Base-by-base conservation (phyloP, 1,140 invertebrate species). In the Heliothis virescens region DNA sequence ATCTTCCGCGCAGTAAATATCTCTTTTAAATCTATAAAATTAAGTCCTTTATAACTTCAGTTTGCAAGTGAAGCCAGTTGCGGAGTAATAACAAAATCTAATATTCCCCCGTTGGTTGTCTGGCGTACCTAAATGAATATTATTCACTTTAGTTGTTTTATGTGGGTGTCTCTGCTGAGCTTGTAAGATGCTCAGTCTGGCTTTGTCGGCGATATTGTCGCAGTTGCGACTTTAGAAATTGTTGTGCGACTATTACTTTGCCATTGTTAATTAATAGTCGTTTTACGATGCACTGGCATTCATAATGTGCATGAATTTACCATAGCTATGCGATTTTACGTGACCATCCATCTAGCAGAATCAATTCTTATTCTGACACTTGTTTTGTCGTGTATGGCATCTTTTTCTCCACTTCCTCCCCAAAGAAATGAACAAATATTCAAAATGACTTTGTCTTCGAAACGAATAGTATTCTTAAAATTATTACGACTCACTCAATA, bases 81-180 rank as follows among this genome's bases (percentile, higher is more conserved):
- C 41, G n/a, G 41, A 67, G 63, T 16, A 67, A 67, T 59, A 72
- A 83, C 84, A 84, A 86, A 81, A 81, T 81, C 67, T 81, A 81
- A 78, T 81, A 83, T 80, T 83, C 57, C 72, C 74, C 71, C n/a
- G 41, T 67, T 65, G 29, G 29, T 59, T 76, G 67, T 71, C 67
- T 52, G 67, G 67, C 48, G 67, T 71, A n/a, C n/a, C n/a, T n/a
- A 71, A 71, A 71, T 71, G 47, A 71, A 71, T 71, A 53, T 71
- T 67, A 67, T 67, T 67, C 63, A 67, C 41, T 67, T 67, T 53
- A 16, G 13, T 50, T 52, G 48, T 53, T 71, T 71, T 71, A 71
- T 71, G 63, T 48, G 63, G 57, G 34, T 48, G 63, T 67, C 63
- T 67, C n/a, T 16, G 41, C 12, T 18, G 16, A n/a, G 41, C 41